A percentile compares a stretch with the other conserved stretches of the same genome.
These are phyloP conservation scores for Drosophila sturtevanti DNA, from an alignment of 1,140 invertebrate species.

Conservation along the genomic window DNA sequence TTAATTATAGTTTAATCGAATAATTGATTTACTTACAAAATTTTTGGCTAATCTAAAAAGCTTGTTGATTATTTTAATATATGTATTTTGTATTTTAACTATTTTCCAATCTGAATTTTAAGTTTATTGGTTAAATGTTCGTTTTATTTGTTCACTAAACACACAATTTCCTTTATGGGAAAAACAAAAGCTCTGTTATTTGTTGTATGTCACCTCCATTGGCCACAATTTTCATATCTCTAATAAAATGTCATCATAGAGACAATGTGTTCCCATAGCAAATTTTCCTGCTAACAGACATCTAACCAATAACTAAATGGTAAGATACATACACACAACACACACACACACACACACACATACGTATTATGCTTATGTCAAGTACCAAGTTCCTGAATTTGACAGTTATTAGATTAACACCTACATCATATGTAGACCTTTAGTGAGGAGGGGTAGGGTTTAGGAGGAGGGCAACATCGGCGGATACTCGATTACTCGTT, in stretches of 20 bases:
- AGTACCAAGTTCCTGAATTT: constrained; percentile 68
- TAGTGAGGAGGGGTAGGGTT: no score
- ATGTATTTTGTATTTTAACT: no score
- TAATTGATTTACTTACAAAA: no score
- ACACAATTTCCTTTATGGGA: not conserved
- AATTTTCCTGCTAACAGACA: constrained; percentile 19
- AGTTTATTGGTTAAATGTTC: not conserved
- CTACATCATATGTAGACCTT: constrained; percentile 52
- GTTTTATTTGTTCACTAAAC: not conserved
- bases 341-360: no score
- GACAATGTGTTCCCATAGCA: not conserved
- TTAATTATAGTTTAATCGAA: no score
- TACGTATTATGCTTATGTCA: constrained; percentile 25
- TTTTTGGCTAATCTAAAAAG: no score
- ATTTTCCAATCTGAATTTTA: not conserved
- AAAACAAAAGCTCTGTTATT: not conserved
- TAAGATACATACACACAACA: not conserved
- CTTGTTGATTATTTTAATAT: no score
- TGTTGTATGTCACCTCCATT: not conserved
- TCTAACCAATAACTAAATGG: constrained; percentile 21
- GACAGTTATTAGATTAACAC: constrained; percentile 81
- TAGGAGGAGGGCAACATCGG: constrained; percentile 22
- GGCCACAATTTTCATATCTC: not conserved
- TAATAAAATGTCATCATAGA: not conserved
- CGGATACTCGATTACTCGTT: constrained; percentile 65